Conservation (phyloP, 2,888 invertebrate genomes). For the Eledone cirrhosa region DNA sequence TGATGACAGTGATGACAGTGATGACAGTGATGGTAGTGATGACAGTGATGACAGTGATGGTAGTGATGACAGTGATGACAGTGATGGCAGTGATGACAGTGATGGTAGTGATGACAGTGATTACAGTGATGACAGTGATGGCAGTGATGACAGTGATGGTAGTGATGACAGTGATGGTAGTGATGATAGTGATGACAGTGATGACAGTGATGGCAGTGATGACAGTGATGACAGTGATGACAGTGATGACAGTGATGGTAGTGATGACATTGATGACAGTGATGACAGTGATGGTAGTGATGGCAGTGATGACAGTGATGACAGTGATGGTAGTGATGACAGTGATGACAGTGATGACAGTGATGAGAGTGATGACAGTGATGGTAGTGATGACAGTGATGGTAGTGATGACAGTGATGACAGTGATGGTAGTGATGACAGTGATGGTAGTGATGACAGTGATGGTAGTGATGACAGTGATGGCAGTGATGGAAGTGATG, state of each 20-base stretch:
- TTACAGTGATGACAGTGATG: neutral
- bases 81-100: conserved; percentile 16
- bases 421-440: neutral
- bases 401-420: neutral
- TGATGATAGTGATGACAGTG: conserved; percentile 1
- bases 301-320: neutral
- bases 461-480: no score
- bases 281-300: conserved; percentile 7
- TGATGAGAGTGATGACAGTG: no score
- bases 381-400: no score
- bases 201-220: conserved; percentile 8
- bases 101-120: no score
- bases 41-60: neutral
- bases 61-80: neutral
- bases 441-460: neutral
- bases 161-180: conserved; percentile 17
- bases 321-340: conserved; percentile 1
- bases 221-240: neutral
- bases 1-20: conserved; percentile 6
- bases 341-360: no score
- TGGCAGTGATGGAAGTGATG: no score
- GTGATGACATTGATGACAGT: no score
- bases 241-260: conserved; percentile 4
- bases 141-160: neutral
- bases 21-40: conserved; percentile 3